Base-by-base conservation (phyloP, 2,888 invertebrate species). In the Andrena praecox region DNA sequence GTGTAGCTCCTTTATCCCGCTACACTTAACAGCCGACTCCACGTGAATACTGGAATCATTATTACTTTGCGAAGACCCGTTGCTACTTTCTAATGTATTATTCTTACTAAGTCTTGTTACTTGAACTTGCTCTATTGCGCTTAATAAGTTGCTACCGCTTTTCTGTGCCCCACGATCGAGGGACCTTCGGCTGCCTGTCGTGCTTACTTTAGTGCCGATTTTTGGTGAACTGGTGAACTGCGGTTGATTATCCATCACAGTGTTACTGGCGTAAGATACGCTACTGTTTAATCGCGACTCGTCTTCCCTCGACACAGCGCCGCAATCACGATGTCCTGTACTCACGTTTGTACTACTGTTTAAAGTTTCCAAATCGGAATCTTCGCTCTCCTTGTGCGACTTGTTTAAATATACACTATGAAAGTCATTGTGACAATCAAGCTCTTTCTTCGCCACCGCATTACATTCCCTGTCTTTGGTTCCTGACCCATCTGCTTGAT, bases 161-260 rank as follows among this genome's bases (percentile, higher is more conserved):
- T n/a, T 29, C 10, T 73, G 35, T 27, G 60, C 59, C 27, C 20
- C 24, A 59, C n/a, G 71, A 12, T 54, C 54, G 29, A 71, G 42
- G 29, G 63, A 77, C 59, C 60, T 80, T 29, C 76, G 24, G 6
- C 73, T 78, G 10, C 50, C 10, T 1, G 35, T 3, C 2, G 12
- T 27, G 12, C 16, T 60, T 5, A 27, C 16, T 54, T 84, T 86
- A 8, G 24, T 29, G 7, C 10, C 16, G 0, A 66, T 7, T 52
- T 78, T 82, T n/a, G 91, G 91, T 8, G 91, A 91, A 80, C 91
- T 91, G 56, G 91, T 89, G 29, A 82, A 90, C 54, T 86, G 82
- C 33, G 91, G 91, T 24, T 64, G 33, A 66, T 60, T 73, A 64
- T 87, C 78, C 27, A 77, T 75, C 54, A 52, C 0, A 2, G 59